Conservation (phyloP, 2,797 vertebrate genomes). For the Thalassophryne amazonica region DNA sequence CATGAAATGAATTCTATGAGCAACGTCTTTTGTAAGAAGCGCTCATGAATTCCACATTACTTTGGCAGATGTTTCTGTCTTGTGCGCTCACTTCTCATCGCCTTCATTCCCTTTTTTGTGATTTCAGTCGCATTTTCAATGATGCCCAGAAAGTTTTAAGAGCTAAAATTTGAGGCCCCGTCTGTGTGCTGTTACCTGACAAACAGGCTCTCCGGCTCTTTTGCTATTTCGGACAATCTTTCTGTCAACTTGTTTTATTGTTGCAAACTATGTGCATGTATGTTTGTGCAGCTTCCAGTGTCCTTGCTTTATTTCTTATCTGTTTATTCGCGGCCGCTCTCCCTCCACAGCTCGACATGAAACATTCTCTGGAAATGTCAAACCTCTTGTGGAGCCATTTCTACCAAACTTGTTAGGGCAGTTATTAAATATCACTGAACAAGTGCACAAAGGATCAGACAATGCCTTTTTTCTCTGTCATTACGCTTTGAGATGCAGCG, state of each 20-base stretch:
- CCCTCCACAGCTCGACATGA: background rate
- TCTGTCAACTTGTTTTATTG: conserved; percentile 15
- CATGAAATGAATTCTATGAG: conserved; percentile 54
- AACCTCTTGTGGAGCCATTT: conserved; percentile 35
- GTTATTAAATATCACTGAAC: conserved; percentile 42
- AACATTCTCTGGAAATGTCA: conserved; percentile 45
- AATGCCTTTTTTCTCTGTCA: conserved; percentile 16
- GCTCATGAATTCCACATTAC: conserved; percentile 52
- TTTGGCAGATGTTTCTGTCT: conserved; percentile 59
- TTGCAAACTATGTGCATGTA: no score
- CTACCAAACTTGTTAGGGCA: conserved; percentile 27
- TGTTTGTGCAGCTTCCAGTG: background rate
- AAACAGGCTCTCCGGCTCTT: conserved; percentile 7
- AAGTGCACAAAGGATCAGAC: conserved; percentile 22
- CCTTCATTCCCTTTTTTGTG: conserved; percentile 25
- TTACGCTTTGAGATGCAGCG: conserved; percentile 12
- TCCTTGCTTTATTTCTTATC: background rate
- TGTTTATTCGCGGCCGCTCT: background rate
- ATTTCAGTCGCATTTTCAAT: conserved; percentile 54
- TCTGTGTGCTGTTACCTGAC: conserved; percentile 36
- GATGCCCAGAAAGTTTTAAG: conserved; percentile 43
- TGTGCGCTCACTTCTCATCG: conserved; percentile 17
- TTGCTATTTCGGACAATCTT: conserved; percentile 4
- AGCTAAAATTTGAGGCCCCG: conserved; percentile 48
- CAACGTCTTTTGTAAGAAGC: conserved; percentile 43